phyloP scores from a whole-genome alignment of 2,797 vertebrate species.

The Cirrhinus molitorella region DNA sequence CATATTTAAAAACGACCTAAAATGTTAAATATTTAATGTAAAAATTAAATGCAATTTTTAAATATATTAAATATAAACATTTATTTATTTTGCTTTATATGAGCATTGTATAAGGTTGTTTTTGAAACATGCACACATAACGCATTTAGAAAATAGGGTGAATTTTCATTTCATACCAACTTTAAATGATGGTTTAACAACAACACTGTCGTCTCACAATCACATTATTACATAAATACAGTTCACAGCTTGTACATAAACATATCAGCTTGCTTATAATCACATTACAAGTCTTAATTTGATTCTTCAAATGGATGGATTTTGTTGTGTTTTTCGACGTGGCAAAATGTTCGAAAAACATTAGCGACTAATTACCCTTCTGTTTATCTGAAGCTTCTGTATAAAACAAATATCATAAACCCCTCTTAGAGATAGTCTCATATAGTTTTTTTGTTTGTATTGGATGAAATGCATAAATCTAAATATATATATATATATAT shows the following conservation, averaged over 20 bases:
- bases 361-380: not conserved
- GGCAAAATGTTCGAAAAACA: not conserved
- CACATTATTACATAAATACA: not conserved
- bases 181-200: slow-evolving; percentile 5
- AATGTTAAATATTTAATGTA: too few relatives aligned
- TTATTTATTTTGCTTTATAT: too few relatives aligned
- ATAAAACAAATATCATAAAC: not conserved
- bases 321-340: not conserved
- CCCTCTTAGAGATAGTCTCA: not conserved
- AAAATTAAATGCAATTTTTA: too few relatives aligned
- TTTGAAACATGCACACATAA: not conserved
- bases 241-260: not conserved
- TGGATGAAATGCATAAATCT: not conserved
- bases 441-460: not conserved
- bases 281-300: not conserved
- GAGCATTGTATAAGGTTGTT: too few relatives aligned
- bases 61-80: too few relatives aligned
- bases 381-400: not conserved
- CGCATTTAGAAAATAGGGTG: not conserved
- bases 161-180: not conserved
- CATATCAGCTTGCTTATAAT: not conserved
- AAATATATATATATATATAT: too few relatives aligned
- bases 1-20: too few relatives aligned
- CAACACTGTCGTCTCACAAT: not conserved
- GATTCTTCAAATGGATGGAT: not conserved